These are phyloP conservation scores for Drosophila pruinosa DNA, from an alignment of 1,140 invertebrate species.

Conservation along the genomic window DNA sequence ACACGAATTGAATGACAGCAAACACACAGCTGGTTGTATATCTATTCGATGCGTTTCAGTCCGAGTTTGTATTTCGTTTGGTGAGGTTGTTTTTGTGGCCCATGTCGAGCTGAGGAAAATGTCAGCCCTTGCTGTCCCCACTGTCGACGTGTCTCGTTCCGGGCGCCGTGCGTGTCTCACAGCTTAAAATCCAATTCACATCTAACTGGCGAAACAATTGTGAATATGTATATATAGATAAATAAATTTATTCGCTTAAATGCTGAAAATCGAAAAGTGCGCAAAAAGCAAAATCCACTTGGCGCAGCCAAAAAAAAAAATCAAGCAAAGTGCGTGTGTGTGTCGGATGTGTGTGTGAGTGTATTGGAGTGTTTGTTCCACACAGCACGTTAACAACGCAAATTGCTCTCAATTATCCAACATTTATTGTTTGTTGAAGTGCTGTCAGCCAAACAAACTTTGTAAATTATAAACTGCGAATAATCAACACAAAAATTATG, in stretches of 20 bases:
- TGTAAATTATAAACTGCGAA: too few relatives aligned
- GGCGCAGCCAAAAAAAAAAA: conserved; percentile 60
- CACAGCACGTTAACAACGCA: conserved; percentile 12
- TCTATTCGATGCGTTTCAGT: conserved; percentile 57
- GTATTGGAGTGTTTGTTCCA: conserved; percentile 46
- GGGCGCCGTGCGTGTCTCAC: conserved; percentile 49
- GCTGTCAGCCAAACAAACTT: background rate
- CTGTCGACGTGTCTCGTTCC: conserved; percentile 70
- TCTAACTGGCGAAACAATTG: conserved; percentile 56
- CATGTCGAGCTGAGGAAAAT: conserved; percentile 35
- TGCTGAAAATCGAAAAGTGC: conserved; percentile 27
- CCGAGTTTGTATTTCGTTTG: conserved; percentile 82
- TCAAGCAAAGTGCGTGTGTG: conserved; percentile 60
- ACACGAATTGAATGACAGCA: conserved; percentile 14
- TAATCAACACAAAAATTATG: conserved; percentile 4
- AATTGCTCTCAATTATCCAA: conserved; percentile 3
- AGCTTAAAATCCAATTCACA: conserved; percentile 21
- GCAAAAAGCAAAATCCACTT: conserved; percentile 58
- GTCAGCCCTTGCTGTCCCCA: conserved; percentile 41
- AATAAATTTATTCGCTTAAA: conserved; percentile 8
- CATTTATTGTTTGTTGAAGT: conserved; percentile 4
- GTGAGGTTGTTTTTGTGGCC: conserved; percentile 64
- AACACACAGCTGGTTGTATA: conserved; percentile 74
- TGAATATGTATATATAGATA: conserved; percentile 34
- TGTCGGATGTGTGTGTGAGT: conserved; percentile 39